Base-by-base conservation (phyloP, 2,797 vertebrate genomes). In the Schizopygopsis malacanthus region DNA sequence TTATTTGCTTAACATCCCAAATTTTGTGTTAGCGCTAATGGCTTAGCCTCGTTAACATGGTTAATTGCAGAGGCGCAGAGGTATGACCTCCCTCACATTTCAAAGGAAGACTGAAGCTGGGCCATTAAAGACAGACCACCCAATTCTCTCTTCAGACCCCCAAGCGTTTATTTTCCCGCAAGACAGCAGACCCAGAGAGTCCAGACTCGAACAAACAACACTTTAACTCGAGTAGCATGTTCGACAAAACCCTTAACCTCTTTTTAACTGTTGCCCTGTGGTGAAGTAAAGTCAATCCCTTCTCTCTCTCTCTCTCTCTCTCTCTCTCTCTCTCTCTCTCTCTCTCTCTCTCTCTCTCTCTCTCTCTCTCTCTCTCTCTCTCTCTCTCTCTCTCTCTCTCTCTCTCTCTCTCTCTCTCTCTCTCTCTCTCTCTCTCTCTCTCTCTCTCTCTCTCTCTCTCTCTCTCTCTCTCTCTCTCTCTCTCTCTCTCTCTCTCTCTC, bases 31-130 rank as follows among this genome's bases (percentile, higher is more conserved):
- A 77, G 39, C 47, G 69, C 77, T 86, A 87, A 86, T 89, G 79
- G 77, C 78, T 71, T 75, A 43, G 54, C 70, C 86, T 89, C 85
- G 80, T 90, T 88, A 89, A 90, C 86, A 61, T 78, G 61, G 83
- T 82, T 90, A 87, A 90, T 90, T 89, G 88, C 78, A 63, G 77
- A 85, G 85, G 65, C 73, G 81, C 59, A 87, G 83, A 79, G 85
- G 83, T 89, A 84, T 80, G 79, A 89, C 87, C 89, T 90, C 87
- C 88, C 81, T 87, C 77, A 52, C 79, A 81, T 87, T 91, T 90
- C 89, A 91, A 90, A 91, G 87, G 59, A 79, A 78, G 41, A 88
- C 82, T 15, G 72, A 83, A 84, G 73, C 47, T 52, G 54, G 69
- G 33, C 72, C 50, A 50, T 87, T 84, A 87, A 86, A 84, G 50